These are phyloP conservation scores for Ginglymostoma cirratum DNA, from an alignment of 2,113 vertebrate genomes.

Conservation along the genomic window DNA sequence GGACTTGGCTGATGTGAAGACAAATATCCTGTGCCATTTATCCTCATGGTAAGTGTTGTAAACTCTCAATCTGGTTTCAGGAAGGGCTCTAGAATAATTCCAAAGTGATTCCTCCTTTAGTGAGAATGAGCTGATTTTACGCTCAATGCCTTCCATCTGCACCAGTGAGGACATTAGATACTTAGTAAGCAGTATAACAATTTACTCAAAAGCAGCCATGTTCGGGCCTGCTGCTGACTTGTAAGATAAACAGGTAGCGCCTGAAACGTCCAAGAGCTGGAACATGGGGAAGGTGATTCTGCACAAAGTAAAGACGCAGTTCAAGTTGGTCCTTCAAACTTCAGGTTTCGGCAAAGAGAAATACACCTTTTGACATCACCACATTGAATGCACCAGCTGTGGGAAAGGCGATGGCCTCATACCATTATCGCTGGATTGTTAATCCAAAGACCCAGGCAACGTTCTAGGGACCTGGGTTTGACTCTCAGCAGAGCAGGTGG, in stretches of 20 bases:
- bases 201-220: neutral
- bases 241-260: neutral
- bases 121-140: neutral
- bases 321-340: neutral
- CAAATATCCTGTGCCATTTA: neutral
- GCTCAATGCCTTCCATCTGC: neutral
- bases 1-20: neutral
- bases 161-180: neutral
- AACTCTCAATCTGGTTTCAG: neutral
- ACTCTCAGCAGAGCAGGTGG: too few relatives aligned
- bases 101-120: neutral
- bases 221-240: neutral
- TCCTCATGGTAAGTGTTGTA: too few relatives aligned
- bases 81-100: rapidly evolving
- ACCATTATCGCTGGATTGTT: too few relatives aligned
- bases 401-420: too few relatives aligned
- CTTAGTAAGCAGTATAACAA: neutral
- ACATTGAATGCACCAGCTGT: neutral
- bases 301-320: neutral
- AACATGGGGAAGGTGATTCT: neutral
- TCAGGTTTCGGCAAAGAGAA: too few relatives aligned
- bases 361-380: too few relatives aligned
- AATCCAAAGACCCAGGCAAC: too few relatives aligned
- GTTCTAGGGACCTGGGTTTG: too few relatives aligned
- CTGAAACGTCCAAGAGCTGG: neutral